phyloP scores from a whole-genome alignment of 1,140 invertebrate genomes.

The Heliconius hermathena region DNA sequence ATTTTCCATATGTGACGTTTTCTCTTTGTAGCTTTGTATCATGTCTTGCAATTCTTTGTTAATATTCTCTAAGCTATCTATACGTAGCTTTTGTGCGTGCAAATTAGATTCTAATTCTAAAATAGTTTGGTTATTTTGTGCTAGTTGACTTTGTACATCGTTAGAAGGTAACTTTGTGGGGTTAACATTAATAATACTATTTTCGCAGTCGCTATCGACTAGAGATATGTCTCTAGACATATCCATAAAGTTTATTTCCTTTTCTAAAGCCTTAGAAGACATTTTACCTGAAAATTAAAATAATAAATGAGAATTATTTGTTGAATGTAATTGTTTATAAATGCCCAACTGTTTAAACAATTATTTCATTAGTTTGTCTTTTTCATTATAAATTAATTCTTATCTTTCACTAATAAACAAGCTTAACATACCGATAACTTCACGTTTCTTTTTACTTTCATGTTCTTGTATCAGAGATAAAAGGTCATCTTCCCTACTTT shows the following conservation, averaged over 20 bases:
- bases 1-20: conserved; percentile 48
- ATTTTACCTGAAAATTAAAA: conserved; percentile 47
- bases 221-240: conserved; percentile 56
- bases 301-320: conserved; percentile 10
- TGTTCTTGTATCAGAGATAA: conserved; percentile 63
- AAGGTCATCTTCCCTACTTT: conserved; percentile 67
- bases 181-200: conserved; percentile 43
- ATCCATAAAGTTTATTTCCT: conserved; percentile 53
- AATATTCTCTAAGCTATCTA: conserved; percentile 53
- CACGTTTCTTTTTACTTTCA: conserved; percentile 39
- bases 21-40: conserved; percentile 51
- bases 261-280: conserved; percentile 39
- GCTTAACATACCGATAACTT: conserved; percentile 44
- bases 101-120: conserved; percentile 58
- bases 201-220: conserved; percentile 57
- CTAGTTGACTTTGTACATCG: conserved; percentile 52
- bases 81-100: conserved; percentile 49
- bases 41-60: conserved; percentile 51
- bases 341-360: no score
- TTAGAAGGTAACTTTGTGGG: conserved; percentile 34
- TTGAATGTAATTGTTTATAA: no score
- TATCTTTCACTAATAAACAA: neutral
- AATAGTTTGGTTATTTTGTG: conserved; percentile 50
- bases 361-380: no score
- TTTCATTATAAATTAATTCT: conserved; percentile 16